Conservation (phyloP, 2,888 invertebrate species). For the Temnothorax rugatulus region DNA sequence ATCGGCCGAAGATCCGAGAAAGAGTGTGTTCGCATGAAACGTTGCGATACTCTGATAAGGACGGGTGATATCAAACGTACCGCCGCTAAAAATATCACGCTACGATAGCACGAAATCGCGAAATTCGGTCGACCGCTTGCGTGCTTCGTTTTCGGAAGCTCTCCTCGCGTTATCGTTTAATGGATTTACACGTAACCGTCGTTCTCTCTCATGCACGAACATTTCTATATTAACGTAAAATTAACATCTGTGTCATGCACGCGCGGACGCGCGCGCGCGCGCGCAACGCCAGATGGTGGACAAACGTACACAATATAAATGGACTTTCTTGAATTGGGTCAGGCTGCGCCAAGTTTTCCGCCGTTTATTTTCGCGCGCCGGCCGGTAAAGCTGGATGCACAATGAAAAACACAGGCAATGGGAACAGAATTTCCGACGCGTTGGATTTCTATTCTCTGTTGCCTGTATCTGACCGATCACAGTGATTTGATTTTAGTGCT, state of each 20-base stretch:
- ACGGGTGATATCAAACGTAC: not conserved
- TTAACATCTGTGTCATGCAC: slow-evolving; percentile 32
- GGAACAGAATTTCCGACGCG: too few species aligned
- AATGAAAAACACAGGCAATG: too few species aligned
- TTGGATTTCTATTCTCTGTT: too few species aligned
- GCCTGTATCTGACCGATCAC: too few species aligned
- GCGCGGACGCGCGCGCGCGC: not conserved
- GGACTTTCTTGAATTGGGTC: slow-evolving; percentile 48
- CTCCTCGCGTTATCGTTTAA: not conserved
- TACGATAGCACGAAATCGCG: not conserved
- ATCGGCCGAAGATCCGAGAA: not conserved
- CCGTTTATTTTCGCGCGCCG: slow-evolving; percentile 37
- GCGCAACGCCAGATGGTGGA: slow-evolving; percentile 32
- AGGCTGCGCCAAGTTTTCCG: slow-evolving; percentile 40
- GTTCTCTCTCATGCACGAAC: not conserved
- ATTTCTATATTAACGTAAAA: slow-evolving; percentile 24
- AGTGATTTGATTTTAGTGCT: too few species aligned
- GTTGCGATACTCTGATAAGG: not conserved
- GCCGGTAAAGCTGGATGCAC: too few species aligned
- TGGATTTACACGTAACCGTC: not conserved
- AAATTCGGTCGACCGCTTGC: not conserved
- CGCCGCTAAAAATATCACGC: not conserved
- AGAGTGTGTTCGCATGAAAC: not conserved
- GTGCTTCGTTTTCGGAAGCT: not conserved
- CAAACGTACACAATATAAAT: slow-evolving; percentile 38